phyloP scores from a whole-genome alignment of 2,113 vertebrate species.

The Nipponia nippon region DNA sequence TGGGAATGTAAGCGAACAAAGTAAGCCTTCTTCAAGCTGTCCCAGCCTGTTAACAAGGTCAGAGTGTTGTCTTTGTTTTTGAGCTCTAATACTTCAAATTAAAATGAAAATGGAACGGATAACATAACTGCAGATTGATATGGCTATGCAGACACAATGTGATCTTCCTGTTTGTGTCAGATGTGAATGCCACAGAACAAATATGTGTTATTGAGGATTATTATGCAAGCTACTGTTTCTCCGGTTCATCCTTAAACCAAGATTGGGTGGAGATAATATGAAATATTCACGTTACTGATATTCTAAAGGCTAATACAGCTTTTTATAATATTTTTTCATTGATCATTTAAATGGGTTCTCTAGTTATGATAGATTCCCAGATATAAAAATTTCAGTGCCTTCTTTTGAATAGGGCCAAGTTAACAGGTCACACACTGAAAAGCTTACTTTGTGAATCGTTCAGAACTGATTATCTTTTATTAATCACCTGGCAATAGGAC shows the following conservation, averaged over 20 bases:
- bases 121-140: neutral
- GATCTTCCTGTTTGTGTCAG: neutral
- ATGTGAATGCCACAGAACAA: neutral
- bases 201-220: neutral
- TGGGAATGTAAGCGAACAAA: constrained; percentile 55
- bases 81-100: neutral
- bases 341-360: neutral
- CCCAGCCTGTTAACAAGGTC: constrained; percentile 45
- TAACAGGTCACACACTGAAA: neutral
- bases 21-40: constrained; percentile 64
- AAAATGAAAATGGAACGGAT: neutral
- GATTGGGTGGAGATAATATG: neutral
- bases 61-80: neutral
- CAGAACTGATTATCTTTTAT: neutral
- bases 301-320: neutral
- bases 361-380: neutral
- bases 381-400: neutral
- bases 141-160: neutral
- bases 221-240: neutral
- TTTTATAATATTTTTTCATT: neutral
- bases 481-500: neutral
- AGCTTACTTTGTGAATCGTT: constrained; percentile 8
- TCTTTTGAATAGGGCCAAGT: neutral
- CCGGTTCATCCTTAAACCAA: neutral
- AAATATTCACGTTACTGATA: neutral